Evolutionary conservation across 1,140 invertebrate species (phyloP).

Genomic region (silkworm (Bombyx mori)): ASM3026992v2 NC_085110.1:1194501-1195000

Average conservation of each 20-base stretch:
- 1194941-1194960: slow-evolving; percentile 16
- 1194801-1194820: slow-evolving; percentile 31
- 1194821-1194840: slow-evolving; percentile 16
- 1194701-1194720: no score
- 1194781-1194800: slow-evolving; percentile 23
- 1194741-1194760: slow-evolving; percentile 17
- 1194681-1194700: no score
- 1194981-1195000: slow-evolving; percentile 3
- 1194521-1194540: no score
- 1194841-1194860: slow-evolving; percentile 10
- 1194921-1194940: slow-evolving; percentile 25
- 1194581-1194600: no score
- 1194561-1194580: no score
- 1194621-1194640: no score
- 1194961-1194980: slow-evolving; percentile 28
- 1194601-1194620: no score
- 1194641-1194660: no score
- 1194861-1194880: slow-evolving; percentile 22
- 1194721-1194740: background rate
- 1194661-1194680: no score
- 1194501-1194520: no score
- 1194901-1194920: slow-evolving; percentile 37
- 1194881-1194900: slow-evolving; percentile 25
- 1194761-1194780: slow-evolving; percentile 17
- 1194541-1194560: no score